Base-by-base conservation (phyloP, 2,113 vertebrate genomes). In the Turnix velox region DNA sequence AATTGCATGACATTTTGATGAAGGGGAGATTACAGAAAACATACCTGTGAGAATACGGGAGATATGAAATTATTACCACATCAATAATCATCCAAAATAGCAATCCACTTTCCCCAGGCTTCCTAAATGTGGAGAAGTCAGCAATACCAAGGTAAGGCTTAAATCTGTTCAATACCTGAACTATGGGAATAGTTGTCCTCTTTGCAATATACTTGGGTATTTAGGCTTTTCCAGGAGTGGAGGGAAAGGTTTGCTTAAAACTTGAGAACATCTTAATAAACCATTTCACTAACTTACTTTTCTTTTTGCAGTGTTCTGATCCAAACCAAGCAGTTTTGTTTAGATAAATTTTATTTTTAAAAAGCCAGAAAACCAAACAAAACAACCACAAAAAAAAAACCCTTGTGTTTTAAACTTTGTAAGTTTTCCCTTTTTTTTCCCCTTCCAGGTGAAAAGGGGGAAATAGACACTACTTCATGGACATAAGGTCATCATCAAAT, bases 1-100 rank as follows among this genome's bases (percentile, higher is more conserved):
- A 91, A 71, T 5, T 22, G 22, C 61, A 78, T 80, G 55, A 65
- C 51, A 92, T 69, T 73, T 85, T 71, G 72, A 86, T 58, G 72
- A 77, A 83, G 63, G 76, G 37, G 58, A 73, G 18, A 67, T 74
- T 71, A 88, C 3, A 74, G 73, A 92, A 84, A 82, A 63, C 42
- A 35, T 65, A 85, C 66, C 77, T 66, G 30, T 51, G 72, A 88
- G 66, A 80, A 78, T 31, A 61, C 14, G 67, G 18, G 69, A 5
- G 9, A 48, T 51, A 23, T 33, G 8, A 66, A 73, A 55, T 40
- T 59, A 87, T 37, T 49, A 84, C 14, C 63, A 39, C 19, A 59
- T 83, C 24, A 39, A 17, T 20, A 71, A 37, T 43, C 12, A 1
- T 49, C 58, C 12, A 57, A 93, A 90, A 73, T 5, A 61, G 25